A percentile compares a stretch with the other conserved stretches of the same genome.
These are phyloP conservation scores for Cheilosia vernalis DNA, from an alignment of 2,888 invertebrate genomes.

Conservation along the genomic window DNA sequence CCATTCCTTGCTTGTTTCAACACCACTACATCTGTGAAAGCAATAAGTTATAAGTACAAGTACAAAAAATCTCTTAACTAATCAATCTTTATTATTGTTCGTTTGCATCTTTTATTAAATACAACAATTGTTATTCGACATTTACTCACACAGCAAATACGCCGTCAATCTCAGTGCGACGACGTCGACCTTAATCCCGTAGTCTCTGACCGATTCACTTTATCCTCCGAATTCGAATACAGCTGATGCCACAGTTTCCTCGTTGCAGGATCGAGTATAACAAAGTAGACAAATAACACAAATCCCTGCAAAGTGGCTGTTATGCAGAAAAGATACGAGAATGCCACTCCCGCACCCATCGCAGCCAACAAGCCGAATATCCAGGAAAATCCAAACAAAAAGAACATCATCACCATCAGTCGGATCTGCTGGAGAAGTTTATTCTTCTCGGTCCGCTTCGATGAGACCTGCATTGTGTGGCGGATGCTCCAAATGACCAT, in stretches of 20 bases:
- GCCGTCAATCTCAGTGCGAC: not conserved
- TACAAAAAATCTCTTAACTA: no score
- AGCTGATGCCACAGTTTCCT: constrained; percentile 84
- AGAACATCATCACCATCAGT: constrained; percentile 86
- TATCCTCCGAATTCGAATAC: constrained; percentile 43
- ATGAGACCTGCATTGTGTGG: constrained; percentile 81
- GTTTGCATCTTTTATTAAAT: no score
- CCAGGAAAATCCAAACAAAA: constrained; percentile 86
- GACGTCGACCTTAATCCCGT: constrained; percentile 25
- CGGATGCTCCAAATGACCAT: constrained; percentile 84
- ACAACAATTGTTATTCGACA: not conserved
- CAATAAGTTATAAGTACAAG: no score
- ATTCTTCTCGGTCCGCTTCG: constrained; percentile 79
- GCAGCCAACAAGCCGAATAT: constrained; percentile 86
- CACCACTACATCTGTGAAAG: no score
- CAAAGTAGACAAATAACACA: constrained; percentile 86
- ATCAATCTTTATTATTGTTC: no score
- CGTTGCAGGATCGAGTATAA: constrained; percentile 85
- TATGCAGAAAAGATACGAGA: constrained; percentile 87
- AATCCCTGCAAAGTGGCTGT: constrained; percentile 87
- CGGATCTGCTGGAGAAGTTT: constrained; percentile 84
- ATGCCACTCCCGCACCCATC: constrained; percentile 83
- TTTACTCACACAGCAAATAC: not conserved
- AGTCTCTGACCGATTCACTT: constrained; percentile 68
- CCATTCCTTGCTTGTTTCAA: no score